Base-by-base conservation (phyloP, 2,797 vertebrate genomes). In the Arrhamphus sclerolepis region DNA sequence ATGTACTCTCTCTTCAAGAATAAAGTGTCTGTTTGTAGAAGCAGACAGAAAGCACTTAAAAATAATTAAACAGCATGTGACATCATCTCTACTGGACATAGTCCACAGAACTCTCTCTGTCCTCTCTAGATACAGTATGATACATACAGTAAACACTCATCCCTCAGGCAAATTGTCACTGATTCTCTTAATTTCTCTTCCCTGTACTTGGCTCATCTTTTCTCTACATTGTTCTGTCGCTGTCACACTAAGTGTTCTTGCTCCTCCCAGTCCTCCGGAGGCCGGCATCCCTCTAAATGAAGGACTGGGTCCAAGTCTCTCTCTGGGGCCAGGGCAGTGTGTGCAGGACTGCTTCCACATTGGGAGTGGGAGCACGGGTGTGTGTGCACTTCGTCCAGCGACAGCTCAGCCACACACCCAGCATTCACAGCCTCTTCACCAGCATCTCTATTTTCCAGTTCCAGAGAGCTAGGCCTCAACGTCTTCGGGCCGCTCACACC, bases 231-330 rank as follows among this genome's bases (percentile, higher is more conserved):
- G 0, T 8, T 64, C 43, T 17, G 34, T 55, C 22, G 18, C 46
- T 41, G 69, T 98, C 94, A 98, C 73, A 98, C 96, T 79, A 98
- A 91, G 88, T 98, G 96, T 57, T 95, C 93, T 75, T 94, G 95
- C 81, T 97, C 97, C 75, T 93, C 94, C 97, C 96, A 97, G 77
- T 97, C 95, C 47, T 85, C 83, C 44, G 91, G 90, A 56, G 95
- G 93, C 87, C 87, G 75, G 66, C 88, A 85, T 73, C 78, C 68
- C 75, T 91, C 78, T 88, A 92, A 76, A 86, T 89, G 56, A 72
- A 81, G 84, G 53, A 75, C 66, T 7, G 77, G 75, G 68, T 89
- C 82, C 24, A 72, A 70, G 66, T 85, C 81, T 28, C 38, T 78
- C 50, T 85, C 83, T 14, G 76, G 38, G 41, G 59, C 48, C 0